Conservation (phyloP, 2,113 vertebrate genomes). For the Octodon degus region DNA sequence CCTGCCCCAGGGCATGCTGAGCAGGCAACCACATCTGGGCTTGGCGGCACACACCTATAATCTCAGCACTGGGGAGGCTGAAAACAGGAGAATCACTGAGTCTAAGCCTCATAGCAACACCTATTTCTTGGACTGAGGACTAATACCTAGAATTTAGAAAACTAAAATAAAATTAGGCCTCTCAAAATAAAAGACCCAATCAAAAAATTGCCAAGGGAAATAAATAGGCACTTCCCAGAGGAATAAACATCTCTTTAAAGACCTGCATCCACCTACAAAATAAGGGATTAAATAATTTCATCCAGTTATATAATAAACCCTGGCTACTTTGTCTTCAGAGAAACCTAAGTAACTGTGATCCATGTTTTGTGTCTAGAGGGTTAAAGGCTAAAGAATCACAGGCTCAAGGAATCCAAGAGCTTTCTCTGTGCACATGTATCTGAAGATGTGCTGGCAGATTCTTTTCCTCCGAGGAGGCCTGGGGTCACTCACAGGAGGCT, state of each 20-base stretch:
- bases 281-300: constrained; percentile 17
- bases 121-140: background rate
- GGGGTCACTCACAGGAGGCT: background rate
- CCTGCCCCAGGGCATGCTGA: no score
- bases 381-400: background rate
- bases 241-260: background rate
- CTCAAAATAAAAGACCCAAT: background rate
- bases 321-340: constrained; percentile 40
- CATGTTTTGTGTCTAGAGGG: background rate
- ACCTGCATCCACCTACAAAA: background rate
- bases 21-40: no score
- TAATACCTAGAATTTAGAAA: background rate
- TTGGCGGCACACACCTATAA: no score
- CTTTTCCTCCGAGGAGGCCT: background rate
- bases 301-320: constrained; percentile 31
- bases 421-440: background rate
- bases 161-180: background rate
- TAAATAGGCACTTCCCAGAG: background rate
- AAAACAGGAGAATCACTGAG: no score
- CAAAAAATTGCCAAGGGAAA: background rate
- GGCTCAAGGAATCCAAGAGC: background rate
- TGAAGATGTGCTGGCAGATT: background rate
- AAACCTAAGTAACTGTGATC: background rate
- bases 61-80: no score
- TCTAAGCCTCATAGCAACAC: no score